These are phyloP conservation scores for Baryphthengus martii DNA, from an alignment of 2,113 vertebrate species.

Conservation along the genomic window DNA sequence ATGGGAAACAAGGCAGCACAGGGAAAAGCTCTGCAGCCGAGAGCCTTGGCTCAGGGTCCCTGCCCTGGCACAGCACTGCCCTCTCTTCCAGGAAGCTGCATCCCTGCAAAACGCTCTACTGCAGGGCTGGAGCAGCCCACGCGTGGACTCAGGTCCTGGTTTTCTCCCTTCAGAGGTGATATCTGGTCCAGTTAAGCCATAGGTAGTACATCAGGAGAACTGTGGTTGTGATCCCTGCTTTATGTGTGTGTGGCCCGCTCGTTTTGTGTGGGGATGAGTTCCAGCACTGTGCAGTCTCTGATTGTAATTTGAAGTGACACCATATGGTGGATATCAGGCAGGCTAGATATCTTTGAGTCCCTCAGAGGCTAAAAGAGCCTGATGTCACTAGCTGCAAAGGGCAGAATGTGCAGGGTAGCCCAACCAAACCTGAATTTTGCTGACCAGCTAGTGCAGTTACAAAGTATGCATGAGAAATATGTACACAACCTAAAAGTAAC, in stretches of 20 bases:
- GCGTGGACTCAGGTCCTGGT: background rate
- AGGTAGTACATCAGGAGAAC: background rate
- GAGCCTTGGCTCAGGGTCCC: background rate
- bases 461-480: background rate
- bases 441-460: background rate
- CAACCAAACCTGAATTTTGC: background rate
- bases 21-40: background rate
- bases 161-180: background rate
- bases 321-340: background rate
- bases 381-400: background rate
- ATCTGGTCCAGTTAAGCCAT: background rate
- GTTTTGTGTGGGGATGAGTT: background rate
- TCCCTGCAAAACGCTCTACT: background rate
- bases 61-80: rapidly evolving
- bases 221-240: background rate
- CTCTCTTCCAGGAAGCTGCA: background rate
- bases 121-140: background rate
- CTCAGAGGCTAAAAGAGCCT: background rate
- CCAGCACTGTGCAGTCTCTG: background rate
- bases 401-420: background rate
- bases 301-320: background rate
- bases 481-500: background rate
- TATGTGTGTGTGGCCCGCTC: too few species aligned
- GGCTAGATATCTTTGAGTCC: background rate
- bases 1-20: background rate